A percentile compares a stretch with the other conserved stretches of the same genome.
phyloP scores from a whole-genome alignment of 2,888 invertebrate species.

The Halocaridina rubra region DNA sequence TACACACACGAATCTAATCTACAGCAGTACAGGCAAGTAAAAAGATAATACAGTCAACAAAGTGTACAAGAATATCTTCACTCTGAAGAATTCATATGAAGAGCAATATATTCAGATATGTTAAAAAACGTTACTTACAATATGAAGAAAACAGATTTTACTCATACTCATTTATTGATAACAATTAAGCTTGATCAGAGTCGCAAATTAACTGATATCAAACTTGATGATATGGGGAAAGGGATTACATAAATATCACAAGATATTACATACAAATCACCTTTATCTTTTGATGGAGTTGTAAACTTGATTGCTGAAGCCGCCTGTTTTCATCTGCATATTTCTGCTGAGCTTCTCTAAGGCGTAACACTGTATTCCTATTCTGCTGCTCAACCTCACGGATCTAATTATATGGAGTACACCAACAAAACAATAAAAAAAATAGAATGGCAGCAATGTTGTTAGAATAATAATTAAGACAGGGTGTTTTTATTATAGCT shows the following conservation, averaged over 20 bases:
- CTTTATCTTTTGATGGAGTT: constrained; percentile 44
- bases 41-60: too few relatives aligned
- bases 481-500: too few relatives aligned
- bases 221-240: not conserved
- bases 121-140: not conserved
- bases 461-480: too few relatives aligned
- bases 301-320: constrained; percentile 28
- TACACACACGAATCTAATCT: too few relatives aligned
- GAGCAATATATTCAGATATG: too few relatives aligned
- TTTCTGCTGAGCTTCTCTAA: constrained; percentile 2
- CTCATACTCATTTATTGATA: not conserved
- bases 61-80: too few relatives aligned
- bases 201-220: not conserved
- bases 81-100: too few relatives aligned
- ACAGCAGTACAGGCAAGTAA: too few relatives aligned
- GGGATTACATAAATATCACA: not conserved
- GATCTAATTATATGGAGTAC: too few relatives aligned
- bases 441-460: too few relatives aligned
- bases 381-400: not conserved
- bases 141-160: not conserved
- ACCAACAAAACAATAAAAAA: too few relatives aligned
- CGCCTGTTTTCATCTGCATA: constrained; percentile 1
- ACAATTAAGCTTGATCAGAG: not conserved
- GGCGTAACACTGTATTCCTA: not conserved
- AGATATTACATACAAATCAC: not conserved